These are phyloP conservation scores for Gryllus bimaculatus DNA, from an alignment of 1,140 invertebrate species.

Conservation along the genomic window DNA sequence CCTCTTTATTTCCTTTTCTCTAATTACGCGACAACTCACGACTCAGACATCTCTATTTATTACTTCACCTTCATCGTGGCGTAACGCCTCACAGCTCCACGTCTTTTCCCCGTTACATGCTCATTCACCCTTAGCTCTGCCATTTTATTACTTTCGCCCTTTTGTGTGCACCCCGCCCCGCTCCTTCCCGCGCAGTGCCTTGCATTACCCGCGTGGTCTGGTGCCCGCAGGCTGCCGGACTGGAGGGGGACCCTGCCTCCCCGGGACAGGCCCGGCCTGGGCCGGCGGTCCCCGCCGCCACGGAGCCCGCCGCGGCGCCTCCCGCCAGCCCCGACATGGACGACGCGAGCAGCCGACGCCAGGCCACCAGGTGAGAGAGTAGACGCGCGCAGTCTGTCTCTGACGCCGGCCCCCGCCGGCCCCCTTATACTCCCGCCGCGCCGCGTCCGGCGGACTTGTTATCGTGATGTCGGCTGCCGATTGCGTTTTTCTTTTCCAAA, in stretches of 20 bases:
- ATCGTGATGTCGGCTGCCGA: too few species aligned
- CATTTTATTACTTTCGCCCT: too few species aligned
- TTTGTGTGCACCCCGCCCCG: too few species aligned
- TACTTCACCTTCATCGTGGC: too few species aligned
- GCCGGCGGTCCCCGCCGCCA: slow-evolving; percentile 27
- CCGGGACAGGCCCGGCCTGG: slow-evolving; percentile 19
- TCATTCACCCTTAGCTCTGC: too few species aligned
- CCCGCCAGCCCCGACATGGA: slow-evolving; percentile 42
- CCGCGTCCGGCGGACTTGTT: too few species aligned
- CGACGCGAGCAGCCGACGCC: slow-evolving; percentile 46
- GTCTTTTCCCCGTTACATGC: too few species aligned
- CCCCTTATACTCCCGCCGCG: neutral
- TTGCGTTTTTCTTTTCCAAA: neutral
- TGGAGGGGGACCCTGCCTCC: slow-evolving; percentile 18
- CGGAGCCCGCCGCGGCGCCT: slow-evolving; percentile 30
- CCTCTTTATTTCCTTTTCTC: too few species aligned
- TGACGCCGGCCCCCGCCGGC: neutral
- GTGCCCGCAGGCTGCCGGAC: slow-evolving; percentile 10
- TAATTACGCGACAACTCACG: too few species aligned
- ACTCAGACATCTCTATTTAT: too few species aligned
- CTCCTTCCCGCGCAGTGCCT: neutral
- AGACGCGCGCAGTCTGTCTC: neutral
- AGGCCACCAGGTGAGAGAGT: slow-evolving; percentile 39
- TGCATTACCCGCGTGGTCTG: neutral
- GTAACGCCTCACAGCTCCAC: too few species aligned